Base-by-base conservation (phyloP, 2,888 invertebrate genomes). In the Orgyia antiqua region DNA sequence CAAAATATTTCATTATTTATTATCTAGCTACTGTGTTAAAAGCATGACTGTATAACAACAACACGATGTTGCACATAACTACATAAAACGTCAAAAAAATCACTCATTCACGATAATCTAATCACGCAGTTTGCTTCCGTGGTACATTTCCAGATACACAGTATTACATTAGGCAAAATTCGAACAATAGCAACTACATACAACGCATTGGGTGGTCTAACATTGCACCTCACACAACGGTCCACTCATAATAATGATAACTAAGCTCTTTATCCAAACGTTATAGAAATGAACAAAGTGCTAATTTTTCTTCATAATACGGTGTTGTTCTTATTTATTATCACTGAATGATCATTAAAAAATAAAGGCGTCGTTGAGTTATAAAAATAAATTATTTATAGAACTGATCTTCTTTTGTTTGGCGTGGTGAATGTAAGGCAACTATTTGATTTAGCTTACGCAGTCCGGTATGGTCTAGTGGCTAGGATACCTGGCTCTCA, bases 401-500 rank as follows among this genome's bases (percentile, higher is more conserved):
- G 36, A 15, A 19, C 9, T 2, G 29, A 26, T 18, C 18, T 3
- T 9, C 7, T 10, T 3, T 9, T 12, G 13, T 7, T 2, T n/a
- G 8, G n/a, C n/a, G 9, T 24, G 5, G 8, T 24, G 5, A 6
- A 17, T 10, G 6, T 6, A n/a, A 2, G 6, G 13, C n/a, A 21
- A 10, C 10, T 27, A 6, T 27, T 24, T 18, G 4, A 12, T 0
- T n/a, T 0, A 1, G 1, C 3, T 6, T 6, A 2, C 1, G 13
- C 2, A 24, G 66, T 87, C 87, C 87, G 84, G 82, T 88, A 88
- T 88, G 86, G 87, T 88, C 87, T 88, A 88, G 87, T 88, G 87
- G 87, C 80, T 88, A 88, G 88, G 87, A 87, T 87, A 87, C 79
- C 87, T 87, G 87, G 87, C 72, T 88, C 73, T 88, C 87, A 88